Percentiles rank a stretch among this genome's conserved stretches.
Evolutionary conservation across 2,113 vertebrate species (phyloP).

Genomic region (Acanthisitta chloris): DNA sequence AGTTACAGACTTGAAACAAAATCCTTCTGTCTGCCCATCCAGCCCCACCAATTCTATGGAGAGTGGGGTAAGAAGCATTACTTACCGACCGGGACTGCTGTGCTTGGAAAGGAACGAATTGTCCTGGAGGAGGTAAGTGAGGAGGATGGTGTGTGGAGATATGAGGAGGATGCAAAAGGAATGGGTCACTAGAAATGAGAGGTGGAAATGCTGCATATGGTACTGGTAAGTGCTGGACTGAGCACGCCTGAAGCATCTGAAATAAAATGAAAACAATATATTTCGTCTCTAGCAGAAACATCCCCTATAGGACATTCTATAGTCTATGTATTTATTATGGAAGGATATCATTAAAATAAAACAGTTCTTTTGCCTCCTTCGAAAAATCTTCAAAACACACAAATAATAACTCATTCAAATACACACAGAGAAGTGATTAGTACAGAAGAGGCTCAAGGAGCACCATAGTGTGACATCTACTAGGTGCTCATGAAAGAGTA

Average conservation of each 20-base stretch:
- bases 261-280: slow-evolving; percentile 12
- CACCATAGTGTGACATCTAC: not conserved
- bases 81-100: slow-evolving; percentile 94
- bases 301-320: not conserved
- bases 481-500: not conserved
- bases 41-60: not conserved
- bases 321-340: not conserved
- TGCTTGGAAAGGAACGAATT: slow-evolving; percentile 95
- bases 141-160: slow-evolving; percentile 88
- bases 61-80: slow-evolving; percentile 18
- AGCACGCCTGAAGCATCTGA: slow-evolving; percentile 96
- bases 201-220: slow-evolving; percentile 94
- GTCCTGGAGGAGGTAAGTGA: slow-evolving; percentile 89
- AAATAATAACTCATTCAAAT: not conserved
- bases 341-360: not conserved
- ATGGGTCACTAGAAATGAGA: slow-evolving; percentile 92
- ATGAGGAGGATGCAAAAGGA: slow-evolving; percentile 92
- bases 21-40: not conserved
- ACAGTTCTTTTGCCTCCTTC: not conserved
- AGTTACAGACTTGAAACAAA: not conserved
- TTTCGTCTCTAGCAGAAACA: not conserved
- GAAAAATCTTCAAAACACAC: not conserved
- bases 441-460: not conserved
- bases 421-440: not conserved
- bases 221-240: slow-evolving; percentile 94